phyloP scores from a whole-genome alignment of 2,888 invertebrate genomes.

The Calameuta pallipes region DNA sequence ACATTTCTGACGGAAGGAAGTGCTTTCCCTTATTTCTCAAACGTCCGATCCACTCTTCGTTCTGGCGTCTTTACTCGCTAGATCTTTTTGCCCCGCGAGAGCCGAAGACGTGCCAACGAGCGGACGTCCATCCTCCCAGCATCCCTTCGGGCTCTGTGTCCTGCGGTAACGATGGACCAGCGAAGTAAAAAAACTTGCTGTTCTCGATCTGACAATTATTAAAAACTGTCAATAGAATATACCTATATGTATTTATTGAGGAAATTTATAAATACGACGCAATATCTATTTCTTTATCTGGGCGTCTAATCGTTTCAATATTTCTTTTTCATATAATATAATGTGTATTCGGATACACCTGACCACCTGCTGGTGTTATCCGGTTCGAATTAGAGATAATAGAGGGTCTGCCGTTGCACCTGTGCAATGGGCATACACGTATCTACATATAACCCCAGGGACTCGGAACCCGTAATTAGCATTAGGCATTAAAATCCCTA shows the following conservation, averaged over 20 bases:
- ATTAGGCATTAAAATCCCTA: not conserved
- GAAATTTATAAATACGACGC: too few species aligned
- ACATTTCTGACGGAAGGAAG: not conserved
- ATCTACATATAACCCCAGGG: constrained; percentile 22
- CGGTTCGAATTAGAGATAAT: constrained; percentile 36
- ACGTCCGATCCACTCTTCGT: not conserved
- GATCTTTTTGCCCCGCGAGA: too few species aligned
- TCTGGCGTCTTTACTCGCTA: too few species aligned
- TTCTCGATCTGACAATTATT: not conserved
- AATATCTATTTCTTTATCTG: not conserved
- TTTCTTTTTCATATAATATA: not conserved
- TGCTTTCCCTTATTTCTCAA: not conserved
- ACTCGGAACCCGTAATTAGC: constrained; percentile 31
- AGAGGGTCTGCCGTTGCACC: constrained; percentile 32
- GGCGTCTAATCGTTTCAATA: not conserved
- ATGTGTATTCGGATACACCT: not conserved
- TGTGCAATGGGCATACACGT: constrained; percentile 17
- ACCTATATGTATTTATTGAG: too few species aligned
- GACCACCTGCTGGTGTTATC: constrained; percentile 36
- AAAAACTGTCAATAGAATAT: not conserved
- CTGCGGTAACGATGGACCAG: too few species aligned
- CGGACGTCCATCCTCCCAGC: too few species aligned
- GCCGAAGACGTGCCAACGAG: too few species aligned
- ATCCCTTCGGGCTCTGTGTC: too few species aligned
- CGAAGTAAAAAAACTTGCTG: not conserved